A percentile compares a stretch with the other conserved stretches of the same genome.
These are phyloP conservation scores for Pogona vitticeps DNA, from an alignment of 2,113 vertebrate genomes.

Conservation along the genomic window DNA sequence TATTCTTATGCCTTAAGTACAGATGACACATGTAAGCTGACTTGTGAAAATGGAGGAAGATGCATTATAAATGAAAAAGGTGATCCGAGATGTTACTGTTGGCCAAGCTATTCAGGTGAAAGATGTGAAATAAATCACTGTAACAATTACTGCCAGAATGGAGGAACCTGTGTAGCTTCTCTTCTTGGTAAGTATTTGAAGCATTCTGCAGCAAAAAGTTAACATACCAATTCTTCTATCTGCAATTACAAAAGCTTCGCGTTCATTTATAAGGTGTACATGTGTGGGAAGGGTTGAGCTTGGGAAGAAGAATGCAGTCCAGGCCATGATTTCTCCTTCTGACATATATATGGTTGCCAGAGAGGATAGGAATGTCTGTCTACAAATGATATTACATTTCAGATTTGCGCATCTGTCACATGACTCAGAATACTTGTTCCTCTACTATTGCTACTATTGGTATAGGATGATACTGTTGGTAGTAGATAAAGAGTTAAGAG, in stretches of 20 bases:
- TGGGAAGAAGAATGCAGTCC: background rate
- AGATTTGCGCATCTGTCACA: background rate
- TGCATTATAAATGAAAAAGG: conserved; percentile 96
- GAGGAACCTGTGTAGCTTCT: conserved; percentile 92
- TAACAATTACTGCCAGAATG: conserved; percentile 93
- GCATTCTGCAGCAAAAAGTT: background rate
- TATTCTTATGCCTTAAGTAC: conserved; percentile 54
- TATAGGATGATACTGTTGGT: background rate
- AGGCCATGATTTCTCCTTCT: background rate
- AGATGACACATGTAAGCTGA: conserved; percentile 91
- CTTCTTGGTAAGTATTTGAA: conserved; percentile 82
- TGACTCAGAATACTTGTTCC: background rate
- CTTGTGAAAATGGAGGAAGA: conserved; percentile 94
- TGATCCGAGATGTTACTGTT: conserved; percentile 92
- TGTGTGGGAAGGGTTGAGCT: background rate
- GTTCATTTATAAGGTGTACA: too few species aligned
- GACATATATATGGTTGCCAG: background rate
- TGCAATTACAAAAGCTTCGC: too few species aligned
- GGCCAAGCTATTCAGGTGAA: conserved; percentile 96
- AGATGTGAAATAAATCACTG: conserved; percentile 96
- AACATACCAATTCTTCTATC: too few species aligned
- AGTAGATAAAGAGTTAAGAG: conserved; percentile 38
- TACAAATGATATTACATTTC: background rate
- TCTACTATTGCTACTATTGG: too few species aligned
- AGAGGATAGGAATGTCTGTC: background rate